Percentiles rank a stretch among this genome's conserved stretches.
These are phyloP conservation scores for Stenoptilia bipunctidactyla DNA, from an alignment of 2,888 invertebrate species.

Conservation along the genomic window DNA sequence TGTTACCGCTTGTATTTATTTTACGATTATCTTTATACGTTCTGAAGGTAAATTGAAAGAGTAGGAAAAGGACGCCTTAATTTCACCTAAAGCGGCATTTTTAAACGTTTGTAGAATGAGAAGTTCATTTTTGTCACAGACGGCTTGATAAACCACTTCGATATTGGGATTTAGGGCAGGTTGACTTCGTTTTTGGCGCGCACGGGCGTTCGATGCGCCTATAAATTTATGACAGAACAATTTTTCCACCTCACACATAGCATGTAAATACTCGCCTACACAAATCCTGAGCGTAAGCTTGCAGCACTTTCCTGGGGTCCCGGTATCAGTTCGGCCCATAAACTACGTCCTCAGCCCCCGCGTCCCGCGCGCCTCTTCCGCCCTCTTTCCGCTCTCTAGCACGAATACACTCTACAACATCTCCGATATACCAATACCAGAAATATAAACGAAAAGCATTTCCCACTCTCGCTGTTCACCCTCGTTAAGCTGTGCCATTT, in stretches of 20 bases:
- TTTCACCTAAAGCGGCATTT: neutral
- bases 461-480: neutral
- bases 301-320: constrained; percentile 56
- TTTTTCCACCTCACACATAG: constrained; percentile 18
- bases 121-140: neutral
- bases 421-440: neutral
- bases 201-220: neutral
- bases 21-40: neutral
- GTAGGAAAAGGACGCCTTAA: too few relatives aligned
- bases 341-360: constrained; percentile 36
- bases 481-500: constrained; percentile 50
- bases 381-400: constrained; percentile 39
- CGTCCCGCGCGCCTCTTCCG: constrained; percentile 21
- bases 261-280: constrained; percentile 54
- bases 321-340: constrained; percentile 66
- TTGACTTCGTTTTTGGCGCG: neutral
- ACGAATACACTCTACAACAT: constrained; percentile 24
- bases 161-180: neutral
- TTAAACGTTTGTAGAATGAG: neutral
- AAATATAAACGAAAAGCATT: neutral
- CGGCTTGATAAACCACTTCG: neutral
- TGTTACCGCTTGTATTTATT: constrained; percentile 28
- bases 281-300: constrained; percentile 60
- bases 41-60: neutral
- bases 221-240: constrained; percentile 1